Evolutionary conservation across 2,888 invertebrate species (phyloP).

Genomic region (Ornithoptera priamus): DNA sequence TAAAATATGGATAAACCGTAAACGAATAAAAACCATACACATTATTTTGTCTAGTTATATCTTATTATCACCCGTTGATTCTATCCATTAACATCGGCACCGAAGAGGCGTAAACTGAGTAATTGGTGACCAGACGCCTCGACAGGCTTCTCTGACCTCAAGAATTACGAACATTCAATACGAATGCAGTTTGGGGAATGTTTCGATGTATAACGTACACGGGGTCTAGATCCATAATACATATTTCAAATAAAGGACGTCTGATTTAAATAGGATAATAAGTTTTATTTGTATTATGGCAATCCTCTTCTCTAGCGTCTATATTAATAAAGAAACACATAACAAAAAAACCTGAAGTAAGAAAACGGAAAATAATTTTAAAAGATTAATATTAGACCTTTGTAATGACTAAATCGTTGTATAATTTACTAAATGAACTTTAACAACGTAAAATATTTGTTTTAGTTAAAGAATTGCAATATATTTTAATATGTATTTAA

Average conservation of each 20-base stretch:
- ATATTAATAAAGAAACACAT: neutral
- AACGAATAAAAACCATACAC: neutral
- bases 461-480: neutral
- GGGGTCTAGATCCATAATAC: neutral
- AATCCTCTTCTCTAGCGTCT: too few relatives aligned
- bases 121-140: conserved; percentile 46
- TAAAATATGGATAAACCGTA: neutral
- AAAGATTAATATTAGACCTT: neutral
- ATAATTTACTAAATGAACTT: neutral
- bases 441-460: neutral
- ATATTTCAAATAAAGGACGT: neutral
- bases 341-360: neutral
- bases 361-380: neutral
- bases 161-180: conserved; percentile 35
- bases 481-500: neutral
- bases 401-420: neutral
- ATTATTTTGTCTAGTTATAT: neutral
- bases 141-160: conserved; percentile 50
- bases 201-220: neutral
- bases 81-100: conserved; percentile 34
- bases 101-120: conserved; percentile 50
- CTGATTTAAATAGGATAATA: neutral
- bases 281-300: too few relatives aligned
- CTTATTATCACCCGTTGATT: conserved; percentile 7
- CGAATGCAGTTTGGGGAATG: neutral